Base-by-base conservation (phyloP, 23 tunicate species). In the Styela plicata region DNA sequence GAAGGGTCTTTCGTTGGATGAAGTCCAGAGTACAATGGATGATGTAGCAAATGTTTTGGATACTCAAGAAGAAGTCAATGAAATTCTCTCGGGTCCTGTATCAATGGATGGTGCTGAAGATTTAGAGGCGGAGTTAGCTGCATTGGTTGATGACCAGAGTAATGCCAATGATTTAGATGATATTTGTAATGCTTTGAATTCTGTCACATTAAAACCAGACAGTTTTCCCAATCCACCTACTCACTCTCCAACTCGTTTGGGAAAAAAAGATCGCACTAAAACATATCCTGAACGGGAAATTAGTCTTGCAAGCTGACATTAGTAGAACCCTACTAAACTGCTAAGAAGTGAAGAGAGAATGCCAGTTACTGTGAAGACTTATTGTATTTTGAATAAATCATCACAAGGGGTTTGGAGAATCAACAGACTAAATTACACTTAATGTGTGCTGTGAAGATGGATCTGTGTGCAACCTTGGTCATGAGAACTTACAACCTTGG, bases 21-120 rank as follows among this genome's bases (percentile, higher is more conserved):
- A 24, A 26, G 98, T 85, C 2, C 94, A 85, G 33, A 62, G 81
- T 2, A 83, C 90, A 7, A 93, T 93, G 94, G 74, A 80, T 63
- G 93, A 88, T 36, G 74, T 93, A n/a, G 64, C 71, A 22, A 66
- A 76, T 16, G 62, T 83, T 28, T 20, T 84, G 20, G 89, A 84
- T 20, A 69, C 84, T 16, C 84, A 75, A 7, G 74, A 84, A 0
- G 91, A 93, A 69, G 80, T 93, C 23, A 37, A 80, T 27, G 62
- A 73, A 29, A 66, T 79, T 20, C 2, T 87, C 2, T 83, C 91
- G 1, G 26, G 69, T 21, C 66, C 91, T 10, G 62, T 89, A 18
- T 0, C 35, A 20, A 26, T n/a, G 1, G 80, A 73, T 25, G 78
- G 76, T 24, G 65, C 52, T 24, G 88, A 87, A 2, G 89, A 87